phyloP scores from a whole-genome alignment of 2,113 vertebrate species.

The Crotalus tigris region DNA sequence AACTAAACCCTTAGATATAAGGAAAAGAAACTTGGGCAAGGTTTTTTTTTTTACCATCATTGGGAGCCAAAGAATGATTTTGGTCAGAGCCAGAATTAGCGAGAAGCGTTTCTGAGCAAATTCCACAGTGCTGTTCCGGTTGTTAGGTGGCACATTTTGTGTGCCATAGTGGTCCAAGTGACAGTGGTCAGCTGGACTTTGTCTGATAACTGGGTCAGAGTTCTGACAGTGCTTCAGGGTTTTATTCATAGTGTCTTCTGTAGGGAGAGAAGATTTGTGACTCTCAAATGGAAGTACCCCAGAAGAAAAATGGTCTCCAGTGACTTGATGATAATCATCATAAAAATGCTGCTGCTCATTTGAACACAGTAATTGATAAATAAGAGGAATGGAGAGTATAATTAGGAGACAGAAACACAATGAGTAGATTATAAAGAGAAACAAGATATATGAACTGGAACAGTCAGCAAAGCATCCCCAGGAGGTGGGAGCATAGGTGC shows the following conservation, averaged over 20 bases:
- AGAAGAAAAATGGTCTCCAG: constrained; percentile 59
- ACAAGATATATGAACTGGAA: constrained; percentile 76
- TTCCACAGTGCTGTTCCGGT: constrained; percentile 67
- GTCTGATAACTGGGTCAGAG: constrained; percentile 8
- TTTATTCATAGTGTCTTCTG: constrained; percentile 68
- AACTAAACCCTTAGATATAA: constrained; percentile 12
- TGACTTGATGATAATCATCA: constrained; percentile 68
- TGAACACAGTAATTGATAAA: constrained; percentile 85
- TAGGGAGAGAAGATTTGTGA: constrained; percentile 63
- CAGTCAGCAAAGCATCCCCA: constrained; percentile 85
- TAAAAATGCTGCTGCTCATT: constrained; percentile 73
- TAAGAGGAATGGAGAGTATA: constrained; percentile 79
- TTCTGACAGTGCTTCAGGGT: constrained; percentile 64
- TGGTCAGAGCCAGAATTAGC: constrained; percentile 84
- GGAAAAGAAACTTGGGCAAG: constrained; percentile 27
- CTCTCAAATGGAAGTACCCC: constrained; percentile 67
- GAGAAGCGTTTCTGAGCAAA: constrained; percentile 94
- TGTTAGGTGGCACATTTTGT: neutral
- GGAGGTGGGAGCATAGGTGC: constrained; percentile 76
- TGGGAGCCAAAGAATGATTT: constrained; percentile 90
- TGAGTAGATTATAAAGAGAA: constrained; percentile 78
- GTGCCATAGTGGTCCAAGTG: constrained; percentile 33
- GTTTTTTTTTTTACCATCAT: constrained; percentile 86
- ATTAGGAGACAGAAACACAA: constrained; percentile 79
- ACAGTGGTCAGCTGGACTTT: constrained; percentile 33